Percentiles rank a stretch among this genome's conserved stretches.
These are phyloP conservation scores for Tapera naevia DNA, from an alignment of 2,797 vertebrate species.

Conservation along the genomic window DNA sequence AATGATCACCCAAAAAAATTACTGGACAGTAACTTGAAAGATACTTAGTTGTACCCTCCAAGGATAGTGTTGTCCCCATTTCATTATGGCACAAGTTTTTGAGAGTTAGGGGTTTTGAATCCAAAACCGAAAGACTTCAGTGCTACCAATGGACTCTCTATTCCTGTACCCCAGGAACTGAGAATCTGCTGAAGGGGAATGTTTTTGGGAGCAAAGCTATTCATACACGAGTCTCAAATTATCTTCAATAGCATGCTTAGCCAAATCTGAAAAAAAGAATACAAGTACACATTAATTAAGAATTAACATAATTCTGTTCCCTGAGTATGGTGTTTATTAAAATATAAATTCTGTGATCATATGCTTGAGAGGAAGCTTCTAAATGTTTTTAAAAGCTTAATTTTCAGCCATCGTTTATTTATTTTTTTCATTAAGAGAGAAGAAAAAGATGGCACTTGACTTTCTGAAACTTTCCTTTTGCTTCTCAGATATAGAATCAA, in stretches of 20 bases:
- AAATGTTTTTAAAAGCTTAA: constrained; percentile 58
- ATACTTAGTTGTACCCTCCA: background rate
- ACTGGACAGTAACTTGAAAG: background rate
- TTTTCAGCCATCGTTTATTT: constrained; percentile 37
- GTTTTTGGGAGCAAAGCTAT: constrained; percentile 58
- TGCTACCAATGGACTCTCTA: background rate
- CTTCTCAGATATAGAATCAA: background rate
- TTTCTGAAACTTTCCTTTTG: constrained; percentile 38
- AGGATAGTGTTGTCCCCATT: background rate
- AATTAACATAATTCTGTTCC: constrained; percentile 64
- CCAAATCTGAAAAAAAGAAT: constrained; percentile 49
- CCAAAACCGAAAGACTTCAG: background rate
- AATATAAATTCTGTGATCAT: constrained; percentile 24
- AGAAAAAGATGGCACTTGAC: constrained; percentile 28
- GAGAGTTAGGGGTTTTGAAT: background rate
- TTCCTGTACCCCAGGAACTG: background rate
- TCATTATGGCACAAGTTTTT: background rate
- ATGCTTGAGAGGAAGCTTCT: constrained; percentile 20
- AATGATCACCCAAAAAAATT: background rate
- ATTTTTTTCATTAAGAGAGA: constrained; percentile 28
- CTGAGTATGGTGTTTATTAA: constrained; percentile 48
- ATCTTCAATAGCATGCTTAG: constrained; percentile 42
- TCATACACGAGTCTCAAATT: constrained; percentile 44
- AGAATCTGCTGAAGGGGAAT: constrained; percentile 14
- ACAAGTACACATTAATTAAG: constrained; percentile 63